phyloP scores from a whole-genome alignment of 2,113 vertebrate species.

The Hippolais icterina region DNA sequence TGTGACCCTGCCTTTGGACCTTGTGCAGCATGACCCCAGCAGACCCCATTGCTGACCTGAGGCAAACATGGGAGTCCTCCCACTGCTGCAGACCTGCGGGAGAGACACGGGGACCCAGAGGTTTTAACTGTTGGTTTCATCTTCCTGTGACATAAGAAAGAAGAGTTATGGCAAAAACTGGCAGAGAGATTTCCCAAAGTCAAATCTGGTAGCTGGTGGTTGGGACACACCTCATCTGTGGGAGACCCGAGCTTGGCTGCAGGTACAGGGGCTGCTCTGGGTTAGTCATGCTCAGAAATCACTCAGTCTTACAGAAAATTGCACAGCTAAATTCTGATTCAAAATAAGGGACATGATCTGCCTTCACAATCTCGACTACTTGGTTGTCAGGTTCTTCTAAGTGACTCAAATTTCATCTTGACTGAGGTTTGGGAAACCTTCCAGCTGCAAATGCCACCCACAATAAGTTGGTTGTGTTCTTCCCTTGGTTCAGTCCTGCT shows the following conservation, averaged over 20 bases:
- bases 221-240: not conserved
- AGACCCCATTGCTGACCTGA: not conserved
- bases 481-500: not conserved
- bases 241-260: not conserved
- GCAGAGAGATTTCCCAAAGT: not conserved
- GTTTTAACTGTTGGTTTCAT: not conserved
- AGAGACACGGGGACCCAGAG: rapidly evolving
- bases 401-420: not conserved
- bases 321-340: not conserved
- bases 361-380: not conserved
- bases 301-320: not conserved
- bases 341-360: not conserved
- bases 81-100: not conserved
- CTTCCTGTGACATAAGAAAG: not conserved
- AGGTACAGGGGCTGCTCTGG: not conserved
- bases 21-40: not conserved
- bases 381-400: not conserved
- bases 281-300: not conserved
- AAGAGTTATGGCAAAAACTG: not conserved
- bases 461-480: not conserved
- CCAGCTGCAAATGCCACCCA: not conserved
- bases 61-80: rapidly evolving
- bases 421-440: not conserved
- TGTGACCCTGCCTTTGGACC: not conserved
- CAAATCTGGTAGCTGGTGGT: not conserved